Evolutionary conservation across 2,888 invertebrate species (phyloP), one percentile per base, ranked within the genome.

Genomic region (Lissocephala sabroskyi): DNA sequence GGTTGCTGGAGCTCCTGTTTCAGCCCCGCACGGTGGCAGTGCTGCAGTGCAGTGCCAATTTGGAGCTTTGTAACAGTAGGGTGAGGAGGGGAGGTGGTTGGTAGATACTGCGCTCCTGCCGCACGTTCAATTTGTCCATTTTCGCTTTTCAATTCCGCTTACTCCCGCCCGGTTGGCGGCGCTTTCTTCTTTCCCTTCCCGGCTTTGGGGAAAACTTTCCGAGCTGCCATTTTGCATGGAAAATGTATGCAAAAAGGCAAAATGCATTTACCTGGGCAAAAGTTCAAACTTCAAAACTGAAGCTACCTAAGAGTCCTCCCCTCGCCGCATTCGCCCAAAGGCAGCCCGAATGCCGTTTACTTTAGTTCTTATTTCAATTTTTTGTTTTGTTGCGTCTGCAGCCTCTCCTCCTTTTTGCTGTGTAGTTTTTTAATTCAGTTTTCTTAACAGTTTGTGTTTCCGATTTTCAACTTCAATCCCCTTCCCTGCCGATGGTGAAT

Each of bases 381-480:
- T 53, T 55, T 41, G 41, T 44, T 29, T 9, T 46, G 9, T 36
- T 41, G 11, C 14, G 41, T 23, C 36, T 36, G 7, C 11, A 10
- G 36, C 13, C 23, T 23, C 13, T 40, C 10, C 10, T 4, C n/a
- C n/a, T 37, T 37, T 16, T 10, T 17, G 37, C 4, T 7, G 26
- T 35, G 1, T 23, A 17, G 13, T 16, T 36, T 36, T 28, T 33
- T 32, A 11, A 23, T 41, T 59, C 36, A 51, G 49, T 53, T 54
- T 63, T 45, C 49, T 45, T 47, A 10, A 43, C 10, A 70, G 61
- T 75, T 70, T 67, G 57, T 67, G 67, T 75, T 74, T 74, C 52
- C 66, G 71, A 68, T 68, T 74, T 68, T 57, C 46, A 74, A 70
- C 66, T 74, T 56, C 74, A 65, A n/a, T n/a, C n/a, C n/a, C n/a